Conservation (phyloP, 2,888 invertebrate species). For the Pyrrhosoma nymphula region DNA sequence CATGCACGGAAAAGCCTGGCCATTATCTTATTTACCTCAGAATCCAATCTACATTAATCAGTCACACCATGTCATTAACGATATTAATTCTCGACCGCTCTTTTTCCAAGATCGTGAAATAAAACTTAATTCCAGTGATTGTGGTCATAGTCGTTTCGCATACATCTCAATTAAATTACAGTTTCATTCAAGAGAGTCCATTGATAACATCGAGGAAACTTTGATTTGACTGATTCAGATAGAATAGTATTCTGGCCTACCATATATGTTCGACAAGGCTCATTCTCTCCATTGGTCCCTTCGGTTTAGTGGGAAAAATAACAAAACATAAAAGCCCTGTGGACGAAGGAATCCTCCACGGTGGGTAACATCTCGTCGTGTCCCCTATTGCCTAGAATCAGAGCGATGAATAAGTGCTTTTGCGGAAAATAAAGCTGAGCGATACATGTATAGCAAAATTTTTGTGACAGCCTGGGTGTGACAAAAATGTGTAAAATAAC, state of each 20-base stretch:
- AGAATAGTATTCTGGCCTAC: not conserved
- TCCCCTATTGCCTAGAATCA: not conserved
- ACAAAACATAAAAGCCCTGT: too few relatives aligned
- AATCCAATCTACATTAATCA: not conserved
- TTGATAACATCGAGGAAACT: not conserved
- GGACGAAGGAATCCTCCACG: not conserved
- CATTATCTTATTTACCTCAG: not conserved
- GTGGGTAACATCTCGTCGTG: not conserved
- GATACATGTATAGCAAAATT: not conserved
- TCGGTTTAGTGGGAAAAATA: not conserved
- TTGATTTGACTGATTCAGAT: not conserved
- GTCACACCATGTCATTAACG: too few relatives aligned
- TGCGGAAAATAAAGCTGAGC: not conserved
- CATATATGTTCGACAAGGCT: not conserved
- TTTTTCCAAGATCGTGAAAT: not conserved
- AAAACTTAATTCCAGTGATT: not conserved
- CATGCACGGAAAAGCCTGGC: too few relatives aligned
- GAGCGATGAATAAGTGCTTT: not conserved
- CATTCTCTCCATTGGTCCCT: not conserved
- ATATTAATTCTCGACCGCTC: not conserved
- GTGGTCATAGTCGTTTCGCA: not conserved
- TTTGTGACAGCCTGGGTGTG: not conserved
- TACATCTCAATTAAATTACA: not conserved
- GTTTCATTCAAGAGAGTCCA: not conserved
- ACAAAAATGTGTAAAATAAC: not conserved